These are phyloP conservation scores for Fratercula arctica DNA, from an alignment of 2,797 vertebrate genomes.

Conservation along the genomic window DNA sequence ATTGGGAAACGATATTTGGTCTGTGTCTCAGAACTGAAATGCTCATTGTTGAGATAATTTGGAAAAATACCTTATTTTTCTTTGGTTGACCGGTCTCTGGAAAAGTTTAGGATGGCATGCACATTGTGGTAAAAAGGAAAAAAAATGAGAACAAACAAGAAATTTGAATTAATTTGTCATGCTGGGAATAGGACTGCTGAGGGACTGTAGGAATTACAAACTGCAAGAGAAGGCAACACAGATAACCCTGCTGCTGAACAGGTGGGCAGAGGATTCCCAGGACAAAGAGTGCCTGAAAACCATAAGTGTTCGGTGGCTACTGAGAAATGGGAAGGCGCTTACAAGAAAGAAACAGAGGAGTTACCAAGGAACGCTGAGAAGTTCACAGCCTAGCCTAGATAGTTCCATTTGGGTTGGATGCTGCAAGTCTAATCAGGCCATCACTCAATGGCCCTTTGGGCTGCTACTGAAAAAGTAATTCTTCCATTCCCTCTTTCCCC, in stretches of 20 bases:
- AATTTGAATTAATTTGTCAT: conserved; percentile 11
- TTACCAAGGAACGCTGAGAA: neutral
- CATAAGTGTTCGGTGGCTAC: neutral
- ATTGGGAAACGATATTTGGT: neutral
- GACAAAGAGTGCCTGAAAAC: neutral
- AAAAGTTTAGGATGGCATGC: conserved; percentile 40
- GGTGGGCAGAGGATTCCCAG: neutral
- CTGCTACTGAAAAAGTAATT: neutral
- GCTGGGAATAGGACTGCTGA: neutral
- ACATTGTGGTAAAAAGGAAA: conserved; percentile 30
- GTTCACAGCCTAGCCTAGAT: neutral
- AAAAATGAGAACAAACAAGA: conserved; percentile 35
- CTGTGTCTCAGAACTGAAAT: conserved; percentile 14
- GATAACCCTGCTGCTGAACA: neutral
- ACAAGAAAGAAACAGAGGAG: neutral
- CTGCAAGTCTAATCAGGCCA: neutral
- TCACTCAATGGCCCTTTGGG: neutral
- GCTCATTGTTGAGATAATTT: conserved; percentile 27
- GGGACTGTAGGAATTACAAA: neutral
- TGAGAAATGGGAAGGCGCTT: neutral
- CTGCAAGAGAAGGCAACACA: neutral
- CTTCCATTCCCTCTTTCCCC: neutral
- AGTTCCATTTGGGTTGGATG: neutral
- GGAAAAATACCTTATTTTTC: conserved; percentile 51
- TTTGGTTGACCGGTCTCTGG: conserved; percentile 19